Conservation (phyloP, 2,888 invertebrate genomes). For the Caenorhabditis imperialis region DNA sequence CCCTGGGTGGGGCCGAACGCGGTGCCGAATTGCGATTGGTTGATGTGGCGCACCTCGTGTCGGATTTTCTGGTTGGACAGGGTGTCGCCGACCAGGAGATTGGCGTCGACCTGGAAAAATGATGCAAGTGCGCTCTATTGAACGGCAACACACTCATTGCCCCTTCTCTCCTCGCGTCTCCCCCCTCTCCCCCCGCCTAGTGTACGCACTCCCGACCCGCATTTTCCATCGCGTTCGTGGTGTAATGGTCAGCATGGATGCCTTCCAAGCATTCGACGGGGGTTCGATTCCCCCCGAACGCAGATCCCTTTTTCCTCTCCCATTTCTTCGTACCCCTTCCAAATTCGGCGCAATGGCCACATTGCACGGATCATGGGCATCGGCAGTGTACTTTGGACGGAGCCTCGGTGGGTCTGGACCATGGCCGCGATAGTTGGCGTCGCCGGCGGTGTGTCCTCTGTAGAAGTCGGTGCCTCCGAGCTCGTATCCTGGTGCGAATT, state of each 20-base stretch:
- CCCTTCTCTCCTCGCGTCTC: too few species aligned
- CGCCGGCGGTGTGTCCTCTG: conserved; percentile 59
- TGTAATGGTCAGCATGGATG: conserved; percentile 69
- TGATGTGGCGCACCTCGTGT: conserved; percentile 61
- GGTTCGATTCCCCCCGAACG: conserved; percentile 67
- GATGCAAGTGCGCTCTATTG: neutral
- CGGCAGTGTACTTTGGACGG: conserved; percentile 71
- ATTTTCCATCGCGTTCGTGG: conserved; percentile 57
- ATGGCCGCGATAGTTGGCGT: conserved; percentile 72
- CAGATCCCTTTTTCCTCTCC: neutral
- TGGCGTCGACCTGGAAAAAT: conserved; percentile 56
- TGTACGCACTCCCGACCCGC: neutral
- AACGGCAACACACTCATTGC: neutral
- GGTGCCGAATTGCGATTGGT: conserved; percentile 69
- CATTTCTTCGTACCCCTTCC: conserved; percentile 48
- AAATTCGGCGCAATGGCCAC: conserved; percentile 67
- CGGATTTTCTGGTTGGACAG: conserved; percentile 73
- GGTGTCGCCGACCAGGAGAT: conserved; percentile 70
- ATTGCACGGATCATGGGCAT: conserved; percentile 72
- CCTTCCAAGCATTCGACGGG: conserved; percentile 69
- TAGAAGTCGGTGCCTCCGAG: conserved; percentile 65
- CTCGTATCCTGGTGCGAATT: conserved; percentile 57
- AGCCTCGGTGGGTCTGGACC: conserved; percentile 73
- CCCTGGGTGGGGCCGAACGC: conserved; percentile 71
- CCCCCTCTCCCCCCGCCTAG: too few species aligned